A percentile compares a stretch with the other conserved stretches of the same genome.
Evolutionary conservation across 2,797 vertebrate genomes (phyloP).

Genomic region (Intellagama lesueurii): DNA sequence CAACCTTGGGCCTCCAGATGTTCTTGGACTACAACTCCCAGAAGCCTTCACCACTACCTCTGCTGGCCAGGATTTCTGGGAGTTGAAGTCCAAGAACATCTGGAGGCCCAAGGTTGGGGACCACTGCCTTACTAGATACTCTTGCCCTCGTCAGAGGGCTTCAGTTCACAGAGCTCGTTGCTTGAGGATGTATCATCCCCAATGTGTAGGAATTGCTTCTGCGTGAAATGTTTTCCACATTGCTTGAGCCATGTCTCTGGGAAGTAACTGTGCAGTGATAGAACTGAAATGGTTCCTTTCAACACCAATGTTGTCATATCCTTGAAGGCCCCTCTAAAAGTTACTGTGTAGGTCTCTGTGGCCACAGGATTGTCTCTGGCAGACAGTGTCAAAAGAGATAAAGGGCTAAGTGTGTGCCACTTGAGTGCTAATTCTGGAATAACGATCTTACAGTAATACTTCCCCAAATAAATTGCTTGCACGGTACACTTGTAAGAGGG

Average conservation of each 20-base stretch:
- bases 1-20: too few relatives aligned
- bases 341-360: background rate
- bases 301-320: background rate
- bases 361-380: background rate
- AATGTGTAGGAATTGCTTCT: background rate
- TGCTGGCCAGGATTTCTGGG: too few relatives aligned
- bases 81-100: too few relatives aligned
- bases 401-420: background rate
- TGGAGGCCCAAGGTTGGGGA: too few relatives aligned
- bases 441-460: background rate
- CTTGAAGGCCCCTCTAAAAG: background rate
- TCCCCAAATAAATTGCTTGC: background rate
- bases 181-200: background rate
- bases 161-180: background rate
- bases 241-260: background rate
- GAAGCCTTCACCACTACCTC: too few relatives aligned
- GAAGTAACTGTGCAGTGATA: background rate
- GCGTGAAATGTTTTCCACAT: background rate
- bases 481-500: background rate
- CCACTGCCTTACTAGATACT: background rate
- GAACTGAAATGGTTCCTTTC: background rate
- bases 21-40: too few relatives aligned
- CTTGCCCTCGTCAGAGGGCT: background rate
- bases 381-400: background rate
- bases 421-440: slow-evolving; percentile 28